phyloP scores from a whole-genome alignment of 1,140 invertebrate species.

The Brachystomella parvula region DNA sequence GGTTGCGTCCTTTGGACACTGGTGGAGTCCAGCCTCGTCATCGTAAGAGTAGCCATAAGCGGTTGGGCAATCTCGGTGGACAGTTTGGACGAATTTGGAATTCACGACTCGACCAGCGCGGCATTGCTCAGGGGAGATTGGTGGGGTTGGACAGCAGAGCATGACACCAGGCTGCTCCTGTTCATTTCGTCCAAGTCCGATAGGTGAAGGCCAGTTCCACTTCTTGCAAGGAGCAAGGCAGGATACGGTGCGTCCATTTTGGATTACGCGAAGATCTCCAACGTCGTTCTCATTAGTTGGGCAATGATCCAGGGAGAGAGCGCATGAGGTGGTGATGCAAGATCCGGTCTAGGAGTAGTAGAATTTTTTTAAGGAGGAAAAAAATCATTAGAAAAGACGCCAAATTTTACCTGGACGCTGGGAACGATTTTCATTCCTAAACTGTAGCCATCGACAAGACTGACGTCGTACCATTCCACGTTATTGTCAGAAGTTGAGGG shows the following conservation, averaged over 20 bases:
- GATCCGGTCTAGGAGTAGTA: conserved; percentile 11
- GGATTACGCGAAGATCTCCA: conserved; percentile 31
- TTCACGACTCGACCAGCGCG: conserved; percentile 15
- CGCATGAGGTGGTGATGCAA: conserved; percentile 25
- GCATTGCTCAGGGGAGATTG: conserved; percentile 23
- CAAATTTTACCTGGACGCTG: conserved; percentile 15
- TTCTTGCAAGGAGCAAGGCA: conserved; percentile 35
- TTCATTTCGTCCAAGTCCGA: conserved; percentile 23
- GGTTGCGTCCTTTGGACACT: conserved; percentile 17
- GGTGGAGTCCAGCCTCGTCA: conserved; percentile 29
- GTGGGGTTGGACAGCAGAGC: conserved; percentile 35
- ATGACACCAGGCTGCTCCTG: conserved; percentile 15
- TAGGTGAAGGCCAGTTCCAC: conserved; percentile 33
- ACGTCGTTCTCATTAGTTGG: conserved; percentile 21
- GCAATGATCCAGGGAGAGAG: conserved; percentile 15
- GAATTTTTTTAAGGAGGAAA: neutral
- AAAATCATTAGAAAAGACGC: neutral
- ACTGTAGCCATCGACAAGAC: conserved; percentile 35
- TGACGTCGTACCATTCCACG: conserved; percentile 35
- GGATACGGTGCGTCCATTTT: conserved; percentile 22
- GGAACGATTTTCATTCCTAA: conserved; percentile 29
- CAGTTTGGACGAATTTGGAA: conserved; percentile 28
- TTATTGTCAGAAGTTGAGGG: neutral
- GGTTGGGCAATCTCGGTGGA: conserved; percentile 29
- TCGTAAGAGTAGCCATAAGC: conserved; percentile 36